These are phyloP conservation scores for Pseudococcus viburni DNA, from an alignment of 2,888 invertebrate species.

Conservation along the genomic window DNA sequence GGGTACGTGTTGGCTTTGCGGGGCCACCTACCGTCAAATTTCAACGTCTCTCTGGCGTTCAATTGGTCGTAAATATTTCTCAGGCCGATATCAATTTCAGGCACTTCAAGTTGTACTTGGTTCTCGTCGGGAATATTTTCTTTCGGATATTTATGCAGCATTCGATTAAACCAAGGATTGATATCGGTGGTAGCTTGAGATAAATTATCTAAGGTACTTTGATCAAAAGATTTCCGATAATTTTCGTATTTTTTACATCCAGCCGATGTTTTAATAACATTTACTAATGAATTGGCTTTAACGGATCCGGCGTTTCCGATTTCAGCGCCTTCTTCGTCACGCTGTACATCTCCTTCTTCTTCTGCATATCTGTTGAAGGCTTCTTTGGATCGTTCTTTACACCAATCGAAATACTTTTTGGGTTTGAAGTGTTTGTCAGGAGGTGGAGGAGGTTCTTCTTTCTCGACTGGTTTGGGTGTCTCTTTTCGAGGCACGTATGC, in stretches of 20 bases:
- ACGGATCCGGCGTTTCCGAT: neutral
- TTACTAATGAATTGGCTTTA: neutral
- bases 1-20: slow-evolving; percentile 11
- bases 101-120: neutral
- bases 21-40: neutral
- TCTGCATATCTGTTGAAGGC: neutral
- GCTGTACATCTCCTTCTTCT: neutral
- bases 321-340: neutral
- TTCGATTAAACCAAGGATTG: neutral
- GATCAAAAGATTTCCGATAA: neutral
- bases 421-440: slow-evolving; percentile 1
- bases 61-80: slow-evolving; percentile 1
- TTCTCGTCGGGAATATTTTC: neutral
- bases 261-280: neutral
- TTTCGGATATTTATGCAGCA: neutral
- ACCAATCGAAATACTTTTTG: slow-evolving; percentile 2
- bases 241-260: neutral
- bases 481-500: neutral
- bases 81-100: neutral
- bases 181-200: neutral
- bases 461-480: neutral
- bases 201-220: neutral
- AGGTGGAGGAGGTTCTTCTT: neutral
- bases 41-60: neutral
- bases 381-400: slow-evolving; percentile 28